Evolutionary conservation across 37 sponge, comb jelly and placozoan species (phyloP).

Genomic region (Crambe crambe): DNA sequence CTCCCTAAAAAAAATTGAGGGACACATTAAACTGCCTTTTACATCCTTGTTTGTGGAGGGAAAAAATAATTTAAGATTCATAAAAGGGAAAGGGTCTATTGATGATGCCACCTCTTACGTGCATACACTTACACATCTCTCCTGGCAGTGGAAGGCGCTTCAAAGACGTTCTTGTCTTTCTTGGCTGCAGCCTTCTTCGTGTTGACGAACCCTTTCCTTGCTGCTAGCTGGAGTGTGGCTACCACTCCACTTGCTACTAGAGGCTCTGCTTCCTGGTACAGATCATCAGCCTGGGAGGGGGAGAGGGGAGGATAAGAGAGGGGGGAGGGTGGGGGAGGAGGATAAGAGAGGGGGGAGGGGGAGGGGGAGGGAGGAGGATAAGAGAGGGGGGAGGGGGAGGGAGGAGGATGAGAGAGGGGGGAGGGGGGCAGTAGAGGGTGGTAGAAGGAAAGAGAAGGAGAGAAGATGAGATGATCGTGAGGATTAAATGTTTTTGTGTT

Average conservation of each 20-base stretch:
- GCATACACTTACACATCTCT: constrained; percentile 59
- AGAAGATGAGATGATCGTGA: neutral
- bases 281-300: constrained; percentile 58
- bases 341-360: neutral
- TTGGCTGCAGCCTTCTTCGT: neutral
- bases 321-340: neutral
- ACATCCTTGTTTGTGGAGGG: neutral
- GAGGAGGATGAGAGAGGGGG: neutral
- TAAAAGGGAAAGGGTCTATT: neutral
- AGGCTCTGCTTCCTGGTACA: constrained; percentile 89
- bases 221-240: constrained; percentile 92
- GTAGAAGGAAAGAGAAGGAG: neutral
- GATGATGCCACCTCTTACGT: neutral
- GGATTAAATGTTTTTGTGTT: neutral
- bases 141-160: neutral
- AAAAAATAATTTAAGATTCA: too few species aligned
- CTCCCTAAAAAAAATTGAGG: constrained; percentile 24
- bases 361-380: neutral
- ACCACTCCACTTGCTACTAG: constrained; percentile 64
- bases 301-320: constrained; percentile 1
- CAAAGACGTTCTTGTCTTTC: neutral
- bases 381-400: neutral
- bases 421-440: neutral
- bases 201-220: constrained; percentile 79
- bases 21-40: neutral